Conservation (phyloP, 2,888 invertebrate genomes). For the Busseola fusca region DNA sequence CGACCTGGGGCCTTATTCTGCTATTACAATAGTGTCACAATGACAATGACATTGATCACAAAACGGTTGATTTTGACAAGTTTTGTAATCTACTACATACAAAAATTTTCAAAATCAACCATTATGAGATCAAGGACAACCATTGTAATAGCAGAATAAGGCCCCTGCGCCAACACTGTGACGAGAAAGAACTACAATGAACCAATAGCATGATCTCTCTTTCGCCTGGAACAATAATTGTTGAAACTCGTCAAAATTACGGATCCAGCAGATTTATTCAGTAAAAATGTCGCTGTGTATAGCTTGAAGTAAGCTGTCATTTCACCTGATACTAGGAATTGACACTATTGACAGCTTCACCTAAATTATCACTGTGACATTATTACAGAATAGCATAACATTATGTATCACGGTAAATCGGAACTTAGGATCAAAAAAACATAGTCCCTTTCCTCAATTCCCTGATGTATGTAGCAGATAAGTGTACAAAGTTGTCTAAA, state of each 20-base stretch:
- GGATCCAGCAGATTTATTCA: background rate
- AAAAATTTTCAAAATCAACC: too few species aligned
- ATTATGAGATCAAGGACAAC: too few species aligned
- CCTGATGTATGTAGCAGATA: conserved; percentile 14
- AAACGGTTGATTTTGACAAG: too few species aligned
- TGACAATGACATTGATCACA: too few species aligned
- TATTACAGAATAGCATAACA: background rate
- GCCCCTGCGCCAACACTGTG: too few species aligned
- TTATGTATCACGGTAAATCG: background rate
- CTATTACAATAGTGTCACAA: too few species aligned
- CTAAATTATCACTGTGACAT: background rate
- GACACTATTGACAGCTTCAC: background rate
- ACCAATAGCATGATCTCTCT: background rate
- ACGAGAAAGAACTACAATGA: background rate
- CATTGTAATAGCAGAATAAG: too few species aligned
- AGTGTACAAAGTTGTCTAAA: conserved; percentile 4
- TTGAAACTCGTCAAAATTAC: background rate
- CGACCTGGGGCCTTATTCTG: too few species aligned
- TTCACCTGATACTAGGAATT: background rate
- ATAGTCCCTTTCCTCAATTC: background rate
- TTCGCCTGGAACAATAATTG: background rate
- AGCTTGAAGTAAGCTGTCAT: background rate
- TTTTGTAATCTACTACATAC: too few species aligned
- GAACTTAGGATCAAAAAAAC: background rate
- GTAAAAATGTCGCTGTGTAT: background rate